Conservation (phyloP, 2,888 invertebrate species). For the Crematogaster levior region DNA sequence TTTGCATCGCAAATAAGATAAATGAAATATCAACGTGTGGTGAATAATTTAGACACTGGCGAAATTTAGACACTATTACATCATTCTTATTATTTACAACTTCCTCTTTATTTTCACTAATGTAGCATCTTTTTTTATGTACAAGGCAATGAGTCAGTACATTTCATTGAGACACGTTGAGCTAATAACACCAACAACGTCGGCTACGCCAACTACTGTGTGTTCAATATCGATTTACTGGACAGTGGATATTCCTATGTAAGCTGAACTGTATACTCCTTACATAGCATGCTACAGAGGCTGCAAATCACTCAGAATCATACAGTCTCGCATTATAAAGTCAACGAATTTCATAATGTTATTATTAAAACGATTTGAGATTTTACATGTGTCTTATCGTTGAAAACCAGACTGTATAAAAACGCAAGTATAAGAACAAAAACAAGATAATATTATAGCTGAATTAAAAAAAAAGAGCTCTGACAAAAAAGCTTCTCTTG, state of each 20-base stretch:
- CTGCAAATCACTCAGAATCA: conserved; percentile 71
- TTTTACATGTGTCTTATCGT: background rate
- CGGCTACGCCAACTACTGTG: conserved; percentile 56
- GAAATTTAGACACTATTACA: background rate
- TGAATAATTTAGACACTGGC: too few species aligned
- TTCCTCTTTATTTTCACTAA: background rate
- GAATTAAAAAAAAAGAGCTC: background rate
- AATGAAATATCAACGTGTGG: background rate
- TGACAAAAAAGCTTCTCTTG: background rate
- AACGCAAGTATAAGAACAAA: background rate
- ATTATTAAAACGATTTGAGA: background rate
- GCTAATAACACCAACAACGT: conserved; percentile 26
- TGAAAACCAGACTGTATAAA: background rate
- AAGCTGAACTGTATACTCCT: conserved; percentile 59
- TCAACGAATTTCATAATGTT: conserved; percentile 38
- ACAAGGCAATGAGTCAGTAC: background rate
- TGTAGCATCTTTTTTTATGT: background rate
- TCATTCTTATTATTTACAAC: background rate
- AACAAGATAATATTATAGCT: background rate
- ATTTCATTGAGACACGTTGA: background rate
- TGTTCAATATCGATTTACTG: conserved; percentile 79
- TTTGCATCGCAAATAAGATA: background rate
- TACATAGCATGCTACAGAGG: conserved; percentile 74
- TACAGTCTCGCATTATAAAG: background rate
- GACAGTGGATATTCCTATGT: conserved; percentile 78